Evolutionary conservation across 2,113 vertebrate species (phyloP), one percentile per base, ranked within the genome.

Genomic region (Etia nguti): DNA sequence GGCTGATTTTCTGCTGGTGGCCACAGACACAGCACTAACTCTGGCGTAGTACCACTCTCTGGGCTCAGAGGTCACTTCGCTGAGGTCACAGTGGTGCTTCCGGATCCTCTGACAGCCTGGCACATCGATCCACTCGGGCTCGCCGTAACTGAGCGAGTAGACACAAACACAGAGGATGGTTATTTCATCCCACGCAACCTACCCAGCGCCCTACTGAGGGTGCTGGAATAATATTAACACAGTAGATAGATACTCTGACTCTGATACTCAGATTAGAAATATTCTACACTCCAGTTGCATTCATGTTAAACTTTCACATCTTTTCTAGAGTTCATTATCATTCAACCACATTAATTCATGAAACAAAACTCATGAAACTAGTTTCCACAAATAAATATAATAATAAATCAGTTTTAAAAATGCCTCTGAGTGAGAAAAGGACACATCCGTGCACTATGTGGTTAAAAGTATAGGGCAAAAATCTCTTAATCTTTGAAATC

Each of bases 21-120:
- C 8, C 29, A 4, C 22, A 9, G 86, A 90, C 36, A 80, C 84
- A 1, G 93, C 90, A 2, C 87, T 89, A 16, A 96, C 95, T 73
- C 95, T 90, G 62, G 95, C 96, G 6, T 97, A 97, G 94, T 97
- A 97, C 95, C 96, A 96, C 87, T 97, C 95, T 26, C 92, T 94
- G 60, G 86, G 79, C 8, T 96, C 93, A 3, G 96, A 92, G 18
- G 93, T 97, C 93, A 93, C 80, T 6, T 29, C n/a, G 46, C 95
- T 97, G 54, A 97, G 95, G 94, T 97, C 95, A 86, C 96, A 97
- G 4, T 83, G 81, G 0, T 16, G 86, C 81, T 73, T 56, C 2
- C 16, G 68, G 87, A 94, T 95, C 13, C 90, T 93, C 89, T 96
- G 96, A 68, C 96, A 97, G 54, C 79, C 20, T 4, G 24, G 16